Conservation (phyloP, 1,140 invertebrate genomes). For the Magallana angulata region DNA sequence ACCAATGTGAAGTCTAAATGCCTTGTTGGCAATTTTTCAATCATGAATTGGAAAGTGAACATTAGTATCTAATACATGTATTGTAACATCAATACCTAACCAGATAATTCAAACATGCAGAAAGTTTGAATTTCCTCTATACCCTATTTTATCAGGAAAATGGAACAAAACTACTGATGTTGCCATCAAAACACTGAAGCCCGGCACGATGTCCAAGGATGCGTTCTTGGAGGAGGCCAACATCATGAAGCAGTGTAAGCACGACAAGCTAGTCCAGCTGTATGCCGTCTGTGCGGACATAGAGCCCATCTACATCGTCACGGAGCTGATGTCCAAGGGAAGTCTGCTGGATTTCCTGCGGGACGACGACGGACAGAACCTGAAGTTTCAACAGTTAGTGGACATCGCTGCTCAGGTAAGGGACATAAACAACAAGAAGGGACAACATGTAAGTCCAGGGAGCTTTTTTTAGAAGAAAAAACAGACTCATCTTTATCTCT, state of each 20-base stretch:
- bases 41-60: too few species aligned
- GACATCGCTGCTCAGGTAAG: conserved; percentile 94
- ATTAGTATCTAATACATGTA: too few species aligned
- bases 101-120: too few species aligned
- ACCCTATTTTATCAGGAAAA: conserved; percentile 80
- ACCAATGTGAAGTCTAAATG: too few species aligned
- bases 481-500: too few species aligned
- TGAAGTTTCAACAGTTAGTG: conserved; percentile 94
- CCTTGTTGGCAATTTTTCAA: too few species aligned
- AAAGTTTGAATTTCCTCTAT: too few species aligned
- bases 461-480: too few species aligned
- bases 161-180: conserved; percentile 96
- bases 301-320: conserved; percentile 99
- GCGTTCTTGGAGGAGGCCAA: conserved; percentile 97
- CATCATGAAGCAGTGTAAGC: conserved; percentile 99
- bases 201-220: conserved; percentile 97
- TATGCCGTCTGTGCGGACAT: conserved; percentile 99
- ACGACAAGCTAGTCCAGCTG: conserved; percentile 95
- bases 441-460: too few species aligned
- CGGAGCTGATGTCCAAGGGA: conserved; percentile 98
- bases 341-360: conserved; percentile 87
- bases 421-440: too few species aligned
- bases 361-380: conserved; percentile 88
- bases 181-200: conserved; percentile 96
- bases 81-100: too few species aligned